Evolutionary conservation across 64 coral and sea anemone species (phyloP), one percentile per base, ranked within the genome.

Genomic region (Porites australiensis): DNA sequence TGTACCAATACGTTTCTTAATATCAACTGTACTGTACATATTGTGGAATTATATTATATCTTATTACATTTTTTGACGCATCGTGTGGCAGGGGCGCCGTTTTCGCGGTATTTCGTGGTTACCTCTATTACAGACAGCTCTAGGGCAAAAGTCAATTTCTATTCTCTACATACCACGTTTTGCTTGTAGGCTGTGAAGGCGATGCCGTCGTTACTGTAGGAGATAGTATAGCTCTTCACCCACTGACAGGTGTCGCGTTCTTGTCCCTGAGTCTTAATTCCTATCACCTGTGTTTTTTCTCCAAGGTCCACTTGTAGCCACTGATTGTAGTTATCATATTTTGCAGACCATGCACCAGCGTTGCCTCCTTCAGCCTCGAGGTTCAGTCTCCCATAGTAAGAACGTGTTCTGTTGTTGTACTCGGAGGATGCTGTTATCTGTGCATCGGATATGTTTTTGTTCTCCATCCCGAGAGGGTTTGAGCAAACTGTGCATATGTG

Each of bases 331-430:
- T 78, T 20, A 78, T 48, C 13, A 45, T 13, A 3, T 6, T 20
- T 11, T 4, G 75, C 75, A 11, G 75, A 78, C 75, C 75, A 78
- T 2, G 75, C 75, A 11, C 87, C 87, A 64, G 74, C 50, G 8
- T 16, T 75, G 4, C 71, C 71, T 50, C 73, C 10, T 9, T 18
- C 16, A 21, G 16, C 27, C 55, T 59, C n/a, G 15, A 64, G 49
- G 20, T 89, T 50, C 7, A 89, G 37, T 50, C 87, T 89, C 13
- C 71, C 87, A 49, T 89, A 64, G 0, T 57, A 8, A 48, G 87
- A 72, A 72, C 71, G 37, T 89, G 74, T 3, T 2, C 13, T 44
- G 10, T 37, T 10, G 19, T 20, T 63, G 53, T 44, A 78, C 57
- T 63, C 22, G 55, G 87, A 77, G 0, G 87, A 89, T 7, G 66